Evolutionary conservation across 2,113 vertebrate genomes (phyloP), one percentile per base, ranked within the genome.

Genomic region (Psittacus erithacus): DNA sequence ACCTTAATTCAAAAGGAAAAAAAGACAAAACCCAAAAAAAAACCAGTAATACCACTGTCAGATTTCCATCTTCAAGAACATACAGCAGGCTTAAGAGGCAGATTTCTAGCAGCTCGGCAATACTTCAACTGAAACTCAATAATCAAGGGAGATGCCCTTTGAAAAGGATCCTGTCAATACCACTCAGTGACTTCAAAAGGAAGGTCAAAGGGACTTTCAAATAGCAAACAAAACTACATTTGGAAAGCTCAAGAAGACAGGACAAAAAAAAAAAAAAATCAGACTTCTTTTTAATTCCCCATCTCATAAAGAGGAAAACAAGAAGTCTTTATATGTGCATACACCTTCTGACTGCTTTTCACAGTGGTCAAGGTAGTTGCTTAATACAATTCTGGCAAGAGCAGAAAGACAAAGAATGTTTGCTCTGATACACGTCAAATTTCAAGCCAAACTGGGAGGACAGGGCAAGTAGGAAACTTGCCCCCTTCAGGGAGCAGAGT

Each of bases 111-210:
- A 76, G 83, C 81, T 83, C 46, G 0, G 68, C 71, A 83, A 75
- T 73, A 87, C 38, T 82, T 67, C 63, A 90, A 18, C 59, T 74
- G 85, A 92, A 96, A 90, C 16, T 88, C 67, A 73, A 27, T 39
- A 64, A 88, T 88, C 79, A 82, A 82, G 91, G 77, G 55, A 83
- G 47, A 87, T 94, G 82, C 39, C 86, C 81, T 97, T 96, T 96
- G 79, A 74, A 55, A 71, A 86, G 59, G 62, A 90, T 95, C 77
- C 39, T 35, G 71, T 93, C 84, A 93, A 89, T 86, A 88, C 44
- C 44, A 75, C 47, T 75, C 65, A 27, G 10, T 47, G 81, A 71
- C 73, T 96, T 87, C 77, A 96, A 80, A 88, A 86, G 63, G 80
- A 90, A 83, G 84, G 93, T 92, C 88, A 86, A 69, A 73, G 27